Base-by-base conservation (phyloP, 2,113 vertebrate genomes). In the Ammodramus savannarum region DNA sequence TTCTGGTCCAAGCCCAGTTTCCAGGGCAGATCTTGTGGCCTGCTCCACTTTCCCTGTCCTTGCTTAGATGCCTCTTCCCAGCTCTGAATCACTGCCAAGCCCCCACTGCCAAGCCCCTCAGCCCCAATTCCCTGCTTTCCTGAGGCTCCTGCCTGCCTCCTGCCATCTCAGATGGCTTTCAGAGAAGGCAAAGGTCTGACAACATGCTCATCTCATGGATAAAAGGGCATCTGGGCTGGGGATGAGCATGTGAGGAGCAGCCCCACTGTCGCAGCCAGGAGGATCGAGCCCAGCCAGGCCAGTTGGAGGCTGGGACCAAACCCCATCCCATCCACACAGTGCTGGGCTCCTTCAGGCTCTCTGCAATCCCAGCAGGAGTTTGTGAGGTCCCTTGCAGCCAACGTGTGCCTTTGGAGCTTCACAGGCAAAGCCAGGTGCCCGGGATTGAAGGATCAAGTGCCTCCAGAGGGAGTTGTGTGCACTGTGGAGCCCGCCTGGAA, bases 401-500 rank as follows among this genome's bases (percentile, higher is more conserved):
- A 19, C 1, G 29, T 5, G 16, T 78, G 84, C 94, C 87, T 68
- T 82, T 7, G 11, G 71, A 87, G 71, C 82, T 54, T n/a, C 6
- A 2, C 27, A 44, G 46, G 52, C 63, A 68, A 87, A 36, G 62
- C 54, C 29, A 17, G 31, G 65, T 2, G 2, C 39, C 51, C 0
- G 0, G 66, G 48, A 27, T 3, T 12, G 69, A 77, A 49, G 78
- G 82, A 96, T 86, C 95, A 97, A 98, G 97, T 98, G 97, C 97
- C 98, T 98, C 41, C 0, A 6, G 77, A 62, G 29, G 43, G 49
- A 93, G 44, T 36, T 27, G 2, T 59, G 18, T 3, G 0, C 19
- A 52, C 92, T 15, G 0, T 21, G 86, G 84, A 88, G 80, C 77
- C 54, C 11, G 1, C 17, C 72, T 1, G 0, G 69, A 92, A 26